Percentiles rank a stretch among this genome's conserved stretches.
Evolutionary conservation across 1,140 invertebrate genomes (phyloP).

Genomic region (Cyrtorhinus lividipennis): DNA sequence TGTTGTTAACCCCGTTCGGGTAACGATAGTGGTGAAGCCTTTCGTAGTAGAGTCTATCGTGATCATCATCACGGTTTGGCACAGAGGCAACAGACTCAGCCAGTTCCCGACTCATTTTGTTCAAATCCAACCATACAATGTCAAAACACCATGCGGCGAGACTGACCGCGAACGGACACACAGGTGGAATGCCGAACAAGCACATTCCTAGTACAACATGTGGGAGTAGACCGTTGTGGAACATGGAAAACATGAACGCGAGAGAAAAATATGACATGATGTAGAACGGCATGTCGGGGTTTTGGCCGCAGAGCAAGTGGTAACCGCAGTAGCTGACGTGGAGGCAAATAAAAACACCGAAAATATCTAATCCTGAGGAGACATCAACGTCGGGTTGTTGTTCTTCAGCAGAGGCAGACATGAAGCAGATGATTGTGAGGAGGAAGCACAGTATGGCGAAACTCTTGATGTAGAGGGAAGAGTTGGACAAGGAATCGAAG

Average conservation of each 20-base stretch:
- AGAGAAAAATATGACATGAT: not conserved
- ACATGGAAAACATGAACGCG: not conserved
- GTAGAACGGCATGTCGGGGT: not conserved
- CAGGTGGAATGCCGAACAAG: not conserved
- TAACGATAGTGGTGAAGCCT: no score
- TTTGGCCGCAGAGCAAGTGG: not conserved
- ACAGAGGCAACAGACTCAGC: no score
- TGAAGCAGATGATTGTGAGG: not conserved
- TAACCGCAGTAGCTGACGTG: not conserved
- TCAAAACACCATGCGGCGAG: not conserved
- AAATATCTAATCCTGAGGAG: not conserved
- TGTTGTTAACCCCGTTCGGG: no score
- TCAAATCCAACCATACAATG: not conserved
- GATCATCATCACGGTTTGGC: no score
- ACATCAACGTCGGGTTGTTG: not conserved
- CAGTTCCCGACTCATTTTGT: not conserved
- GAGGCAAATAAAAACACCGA: not conserved
- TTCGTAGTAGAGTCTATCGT: no score
- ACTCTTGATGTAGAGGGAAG: not conserved
- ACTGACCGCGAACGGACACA: not conserved
- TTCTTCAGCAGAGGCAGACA: not conserved
- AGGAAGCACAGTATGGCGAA: not conserved
- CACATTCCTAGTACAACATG: not conserved
- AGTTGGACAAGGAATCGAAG: not conserved
- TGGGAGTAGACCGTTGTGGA: not conserved